These are phyloP conservation scores for Solea solea DNA, from an alignment of 2,113 vertebrate species.

Conservation along the genomic window DNA sequence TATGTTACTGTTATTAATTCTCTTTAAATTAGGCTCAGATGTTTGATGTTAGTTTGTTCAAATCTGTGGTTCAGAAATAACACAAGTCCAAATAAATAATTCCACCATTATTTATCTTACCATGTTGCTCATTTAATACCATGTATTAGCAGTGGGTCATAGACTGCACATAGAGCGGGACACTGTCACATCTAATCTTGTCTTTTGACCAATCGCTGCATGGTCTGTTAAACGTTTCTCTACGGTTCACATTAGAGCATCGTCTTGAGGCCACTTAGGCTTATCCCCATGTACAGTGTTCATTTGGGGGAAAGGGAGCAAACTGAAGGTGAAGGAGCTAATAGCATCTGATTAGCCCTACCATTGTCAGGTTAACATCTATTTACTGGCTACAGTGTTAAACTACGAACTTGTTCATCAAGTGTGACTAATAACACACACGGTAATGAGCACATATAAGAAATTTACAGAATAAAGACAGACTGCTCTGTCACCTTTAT, in stretches of 20 bases:
- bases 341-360: conserved; percentile 57
- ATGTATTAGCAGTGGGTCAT: background rate
- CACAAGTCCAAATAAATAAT: too few relatives aligned
- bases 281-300: background rate
- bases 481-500: conserved; percentile 32
- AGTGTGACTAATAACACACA: conserved; percentile 54
- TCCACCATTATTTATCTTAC: too few relatives aligned
- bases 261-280: background rate
- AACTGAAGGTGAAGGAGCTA: conserved; percentile 33
- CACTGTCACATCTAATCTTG: background rate
- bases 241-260: background rate
- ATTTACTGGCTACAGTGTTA: conserved; percentile 59
- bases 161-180: background rate
- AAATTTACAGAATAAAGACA: conserved; percentile 35
- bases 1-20: background rate
- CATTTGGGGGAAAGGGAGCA: conserved; percentile 2
- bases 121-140: background rate
- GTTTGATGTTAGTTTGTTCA: too few relatives aligned
- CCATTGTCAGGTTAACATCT: conserved; percentile 53
- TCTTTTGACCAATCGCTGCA: conserved; percentile 7
- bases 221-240: background rate
- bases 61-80: too few relatives aligned
- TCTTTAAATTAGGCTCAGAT: background rate
- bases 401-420: conserved; percentile 50
- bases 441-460: conserved; percentile 30